Conservation (phyloP, 2,888 invertebrate genomes). For the Rapana venosa region DNA sequence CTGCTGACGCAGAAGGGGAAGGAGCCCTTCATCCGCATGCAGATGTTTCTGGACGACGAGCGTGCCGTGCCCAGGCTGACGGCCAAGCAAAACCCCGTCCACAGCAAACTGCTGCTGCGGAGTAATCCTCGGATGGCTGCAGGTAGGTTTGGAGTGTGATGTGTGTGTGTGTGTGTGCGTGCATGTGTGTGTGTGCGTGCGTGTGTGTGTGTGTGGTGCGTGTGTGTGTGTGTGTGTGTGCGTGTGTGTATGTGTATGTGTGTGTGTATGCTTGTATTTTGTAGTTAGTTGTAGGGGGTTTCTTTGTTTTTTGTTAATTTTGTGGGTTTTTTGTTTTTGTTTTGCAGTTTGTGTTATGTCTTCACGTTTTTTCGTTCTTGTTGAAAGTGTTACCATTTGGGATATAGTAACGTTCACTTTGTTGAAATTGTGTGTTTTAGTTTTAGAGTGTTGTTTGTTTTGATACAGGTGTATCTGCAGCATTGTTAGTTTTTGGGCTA, state of each 20-base stretch:
- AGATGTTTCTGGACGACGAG: conserved; percentile 96
- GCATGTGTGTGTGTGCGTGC: neutral
- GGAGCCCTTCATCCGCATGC: conserved; percentile 84
- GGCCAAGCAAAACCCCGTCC: conserved; percentile 97
- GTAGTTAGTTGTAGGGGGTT: neutral
- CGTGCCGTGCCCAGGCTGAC: conserved; percentile 96
- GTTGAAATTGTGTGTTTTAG: too few species aligned
- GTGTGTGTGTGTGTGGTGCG: too few species aligned
- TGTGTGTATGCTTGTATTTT: neutral
- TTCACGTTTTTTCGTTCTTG: too few species aligned
- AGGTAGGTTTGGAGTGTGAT: neutral
- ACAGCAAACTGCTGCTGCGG: conserved; percentile 96
- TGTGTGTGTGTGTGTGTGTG: conserved; percentile 2
- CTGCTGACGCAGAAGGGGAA: conserved; percentile 99
- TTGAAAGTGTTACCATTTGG: too few species aligned
- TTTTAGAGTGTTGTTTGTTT: too few species aligned
- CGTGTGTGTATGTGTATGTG: too few species aligned
- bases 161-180: conserved; percentile 15
- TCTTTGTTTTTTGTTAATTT: too few species aligned
- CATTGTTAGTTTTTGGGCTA: too few species aligned
- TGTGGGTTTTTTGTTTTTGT: too few species aligned
- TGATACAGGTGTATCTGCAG: too few species aligned
- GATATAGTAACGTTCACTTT: too few species aligned
- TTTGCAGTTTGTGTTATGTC: too few species aligned
- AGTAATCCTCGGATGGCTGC: conserved; percentile 81